Conservation (phyloP, 1,140 invertebrate genomes). For the Orussus abietinus region DNA sequence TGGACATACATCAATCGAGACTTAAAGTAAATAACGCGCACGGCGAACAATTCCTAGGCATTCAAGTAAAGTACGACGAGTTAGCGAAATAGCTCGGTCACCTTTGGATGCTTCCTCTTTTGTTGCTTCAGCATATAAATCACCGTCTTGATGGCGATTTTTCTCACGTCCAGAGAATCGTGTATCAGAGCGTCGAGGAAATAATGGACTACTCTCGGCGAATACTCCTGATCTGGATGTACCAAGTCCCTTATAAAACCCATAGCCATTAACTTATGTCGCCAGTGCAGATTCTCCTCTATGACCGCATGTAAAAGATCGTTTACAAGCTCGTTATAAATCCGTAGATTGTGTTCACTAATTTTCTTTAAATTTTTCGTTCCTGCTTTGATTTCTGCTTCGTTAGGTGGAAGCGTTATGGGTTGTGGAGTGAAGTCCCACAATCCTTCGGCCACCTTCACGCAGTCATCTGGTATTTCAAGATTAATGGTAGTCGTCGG, state of each 20-base stretch:
- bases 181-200: constrained; percentile 67
- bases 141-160: constrained; percentile 63
- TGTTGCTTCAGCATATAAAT: constrained; percentile 71
- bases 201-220: constrained; percentile 61
- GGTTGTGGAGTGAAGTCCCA: constrained; percentile 40
- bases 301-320: constrained; percentile 62
- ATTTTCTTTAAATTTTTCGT: constrained; percentile 38
- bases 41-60: no score
- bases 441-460: constrained; percentile 52
- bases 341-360: constrained; percentile 51
- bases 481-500: constrained; percentile 59
- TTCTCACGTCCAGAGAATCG: constrained; percentile 73
- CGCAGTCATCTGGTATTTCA: constrained; percentile 54
- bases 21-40: no score
- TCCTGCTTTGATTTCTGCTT: constrained; percentile 47
- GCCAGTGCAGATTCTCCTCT: constrained; percentile 75
- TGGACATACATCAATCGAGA: neutral
- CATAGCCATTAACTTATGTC: constrained; percentile 71
- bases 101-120: constrained; percentile 62
- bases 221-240: constrained; percentile 66
- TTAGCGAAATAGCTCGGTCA: no score
- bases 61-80: no score
- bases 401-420: constrained; percentile 22
- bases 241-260: constrained; percentile 68
- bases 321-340: constrained; percentile 62